phyloP scores from a whole-genome alignment of 2,113 vertebrate genomes.

The Catharus fuscescens region DNA sequence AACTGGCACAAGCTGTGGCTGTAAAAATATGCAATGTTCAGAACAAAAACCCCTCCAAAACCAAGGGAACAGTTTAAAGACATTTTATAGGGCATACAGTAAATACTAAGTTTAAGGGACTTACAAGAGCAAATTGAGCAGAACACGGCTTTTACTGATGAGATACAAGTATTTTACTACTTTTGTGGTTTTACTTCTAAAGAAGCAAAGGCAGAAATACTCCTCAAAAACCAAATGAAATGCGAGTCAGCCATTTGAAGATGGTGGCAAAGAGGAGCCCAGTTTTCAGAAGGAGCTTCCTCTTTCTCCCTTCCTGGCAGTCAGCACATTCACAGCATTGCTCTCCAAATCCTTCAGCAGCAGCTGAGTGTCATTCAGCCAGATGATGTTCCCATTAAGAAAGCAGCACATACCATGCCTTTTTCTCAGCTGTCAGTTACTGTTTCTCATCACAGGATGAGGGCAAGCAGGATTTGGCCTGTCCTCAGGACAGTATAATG shows the following conservation, averaged over 20 bases:
- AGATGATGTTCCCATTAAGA: not conserved
- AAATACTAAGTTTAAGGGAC: not conserved
- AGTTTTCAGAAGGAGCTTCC: not conserved
- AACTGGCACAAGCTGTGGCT: constrained; percentile 29
- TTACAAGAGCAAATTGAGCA: not conserved
- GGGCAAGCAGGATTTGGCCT: not conserved
- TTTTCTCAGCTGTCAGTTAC: not conserved
- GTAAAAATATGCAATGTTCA: not conserved
- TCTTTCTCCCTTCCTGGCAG: not conserved
- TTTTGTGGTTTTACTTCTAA: not conserved
- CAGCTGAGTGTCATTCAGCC: not conserved
- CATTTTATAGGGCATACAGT: not conserved
- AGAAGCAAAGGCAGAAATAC: not conserved
- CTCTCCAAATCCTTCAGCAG: not conserved
- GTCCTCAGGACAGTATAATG: not conserved
- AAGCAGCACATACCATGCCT: not conserved
- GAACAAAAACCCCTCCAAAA: not conserved
- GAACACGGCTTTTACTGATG: not conserved
- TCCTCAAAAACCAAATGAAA: not conserved
- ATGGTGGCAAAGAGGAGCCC: not conserved
- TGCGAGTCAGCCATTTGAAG: not conserved
- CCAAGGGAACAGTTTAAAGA: not conserved
- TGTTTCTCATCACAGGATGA: not conserved
- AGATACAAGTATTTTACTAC: not conserved
- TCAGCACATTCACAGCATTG: not conserved